Evolutionary conservation across 2,888 invertebrate genomes (phyloP).

Genomic region (Synanthedon vespiformis): DNA sequence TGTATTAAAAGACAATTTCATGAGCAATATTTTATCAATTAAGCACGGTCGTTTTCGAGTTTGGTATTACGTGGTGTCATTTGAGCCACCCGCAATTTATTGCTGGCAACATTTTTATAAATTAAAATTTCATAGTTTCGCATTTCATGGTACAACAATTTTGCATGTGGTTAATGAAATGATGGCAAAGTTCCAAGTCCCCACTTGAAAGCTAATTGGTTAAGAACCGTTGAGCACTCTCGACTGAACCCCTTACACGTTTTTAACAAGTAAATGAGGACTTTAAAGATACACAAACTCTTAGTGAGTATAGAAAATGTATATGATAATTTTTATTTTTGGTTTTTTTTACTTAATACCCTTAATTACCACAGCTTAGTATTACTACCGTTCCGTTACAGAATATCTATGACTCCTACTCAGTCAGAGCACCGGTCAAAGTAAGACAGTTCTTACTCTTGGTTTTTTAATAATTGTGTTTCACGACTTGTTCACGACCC

Average conservation of each 20-base stretch:
- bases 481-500: no score
- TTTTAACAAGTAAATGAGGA: no score
- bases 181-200: conserved; percentile 20
- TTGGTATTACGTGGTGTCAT: conserved; percentile 21
- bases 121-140: conserved; percentile 36
- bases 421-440: no score
- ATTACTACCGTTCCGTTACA: no score
- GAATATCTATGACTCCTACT: no score
- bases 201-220: conserved; percentile 4
- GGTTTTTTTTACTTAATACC: no score
- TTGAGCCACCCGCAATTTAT: conserved; percentile 26
- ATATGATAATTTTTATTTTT: no score
- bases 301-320: no score
- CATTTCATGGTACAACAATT: conserved; percentile 27
- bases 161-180: conserved; percentile 24
- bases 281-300: no score
- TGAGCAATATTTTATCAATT: conserved; percentile 62
- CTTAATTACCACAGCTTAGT: no score
- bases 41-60: conserved; percentile 53
- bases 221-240: background rate
- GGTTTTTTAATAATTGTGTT: no score
- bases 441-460: no score
- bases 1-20: conserved; percentile 49
- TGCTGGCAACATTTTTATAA: conserved; percentile 28
- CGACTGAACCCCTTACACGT: background rate